Conservation (phyloP, 2,888 invertebrate genomes). For the Anarsia innoxiella region DNA sequence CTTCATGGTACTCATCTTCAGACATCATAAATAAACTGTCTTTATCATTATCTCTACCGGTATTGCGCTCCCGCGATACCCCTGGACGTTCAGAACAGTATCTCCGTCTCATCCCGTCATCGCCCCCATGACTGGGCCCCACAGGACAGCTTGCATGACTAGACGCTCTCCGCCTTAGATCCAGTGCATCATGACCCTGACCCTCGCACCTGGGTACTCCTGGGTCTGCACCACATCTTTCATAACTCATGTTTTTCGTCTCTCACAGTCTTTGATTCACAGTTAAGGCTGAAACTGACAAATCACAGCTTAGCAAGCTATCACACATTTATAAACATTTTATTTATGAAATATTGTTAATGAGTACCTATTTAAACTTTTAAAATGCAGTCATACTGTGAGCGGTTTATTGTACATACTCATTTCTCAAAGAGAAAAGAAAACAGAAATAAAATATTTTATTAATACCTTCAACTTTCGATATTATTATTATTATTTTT, state of each 20-base stretch:
- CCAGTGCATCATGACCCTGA: neutral
- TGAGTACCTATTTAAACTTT: neutral
- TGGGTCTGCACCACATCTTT: neutral
- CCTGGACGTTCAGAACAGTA: neutral
- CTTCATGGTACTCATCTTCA: no score
- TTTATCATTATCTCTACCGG: neutral
- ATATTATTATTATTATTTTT: neutral
- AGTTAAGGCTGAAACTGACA: neutral
- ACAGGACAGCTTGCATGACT: conserved; percentile 5
- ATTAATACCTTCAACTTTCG: no score
- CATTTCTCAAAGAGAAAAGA: neutral
- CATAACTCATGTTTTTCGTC: neutral
- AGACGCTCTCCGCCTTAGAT: conserved; percentile 4
- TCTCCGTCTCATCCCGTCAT: neutral
- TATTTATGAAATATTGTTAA: neutral
- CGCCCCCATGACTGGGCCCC: neutral
- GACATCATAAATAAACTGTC: no score
- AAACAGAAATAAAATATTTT: neutral
- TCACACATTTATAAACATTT: neutral
- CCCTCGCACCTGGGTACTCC: conserved; percentile 1
- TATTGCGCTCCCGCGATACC: neutral
- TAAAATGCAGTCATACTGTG: no score
- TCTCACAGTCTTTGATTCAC: neutral
- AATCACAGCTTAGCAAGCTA: neutral
- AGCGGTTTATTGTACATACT: no score